Percentiles rank a stretch among this genome's conserved stretches.
These are phyloP conservation scores for Tympanoctomys barrerae DNA, from an alignment of 2,797 vertebrate species.

Conservation along the genomic window DNA sequence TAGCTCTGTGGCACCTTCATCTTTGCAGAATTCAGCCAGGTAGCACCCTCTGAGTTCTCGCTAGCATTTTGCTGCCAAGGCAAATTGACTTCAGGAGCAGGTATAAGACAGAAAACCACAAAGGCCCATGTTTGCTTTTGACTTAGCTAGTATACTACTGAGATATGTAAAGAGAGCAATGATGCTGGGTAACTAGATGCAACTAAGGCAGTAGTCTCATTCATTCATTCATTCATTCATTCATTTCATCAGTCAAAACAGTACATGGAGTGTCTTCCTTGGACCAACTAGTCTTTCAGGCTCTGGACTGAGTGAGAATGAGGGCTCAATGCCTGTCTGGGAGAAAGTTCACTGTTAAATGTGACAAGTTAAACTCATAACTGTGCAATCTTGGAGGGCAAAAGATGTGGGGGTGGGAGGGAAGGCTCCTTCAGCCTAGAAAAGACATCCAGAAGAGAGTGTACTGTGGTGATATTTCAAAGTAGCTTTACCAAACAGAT, in stretches of 20 bases:
- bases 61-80: not conserved
- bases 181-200: not conserved
- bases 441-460: constrained; percentile 10
- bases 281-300: not conserved
- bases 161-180: not conserved
- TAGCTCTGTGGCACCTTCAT: not conserved
- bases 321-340: not conserved
- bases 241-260: not conserved
- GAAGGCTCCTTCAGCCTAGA: not conserved
- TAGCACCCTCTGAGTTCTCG: not conserved
- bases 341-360: not conserved
- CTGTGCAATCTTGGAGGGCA: not conserved
- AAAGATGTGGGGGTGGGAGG: not conserved
- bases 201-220: not conserved
- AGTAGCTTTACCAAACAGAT: not conserved
- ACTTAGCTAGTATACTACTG: not conserved
- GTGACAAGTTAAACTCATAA: not conserved
- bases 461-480: constrained; percentile 4
- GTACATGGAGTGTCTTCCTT: not conserved
- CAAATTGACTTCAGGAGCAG: not conserved
- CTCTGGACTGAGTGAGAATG: not conserved
- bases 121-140: not conserved
- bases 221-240: not conserved
- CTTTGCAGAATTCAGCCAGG: not conserved
- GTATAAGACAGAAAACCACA: not conserved